Percentiles rank a stretch among this genome's conserved stretches.
phyloP scores from a whole-genome alignment of 2,888 invertebrate species.

The Lasioglossum morio region DNA sequence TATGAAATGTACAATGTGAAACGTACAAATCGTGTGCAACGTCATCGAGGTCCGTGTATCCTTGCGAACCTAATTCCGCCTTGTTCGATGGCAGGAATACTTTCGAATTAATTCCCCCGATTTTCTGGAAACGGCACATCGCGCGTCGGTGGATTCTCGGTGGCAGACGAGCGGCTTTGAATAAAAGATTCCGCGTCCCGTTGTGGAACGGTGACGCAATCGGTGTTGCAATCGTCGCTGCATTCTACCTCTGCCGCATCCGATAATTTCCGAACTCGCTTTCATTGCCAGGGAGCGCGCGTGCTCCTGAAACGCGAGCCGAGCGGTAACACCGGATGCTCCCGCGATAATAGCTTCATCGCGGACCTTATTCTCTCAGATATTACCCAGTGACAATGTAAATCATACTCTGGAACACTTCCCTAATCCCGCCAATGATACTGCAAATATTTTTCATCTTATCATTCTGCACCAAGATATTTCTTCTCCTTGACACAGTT shows the following conservation, averaged over 20 bases:
- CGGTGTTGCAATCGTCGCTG: conserved; percentile 43
- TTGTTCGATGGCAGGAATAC: too few relatives aligned
- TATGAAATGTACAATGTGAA: too few relatives aligned
- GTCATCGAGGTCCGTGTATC: too few relatives aligned
- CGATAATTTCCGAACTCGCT: conserved; percentile 48
- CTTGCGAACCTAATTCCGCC: too few relatives aligned
- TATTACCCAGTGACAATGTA: neutral
- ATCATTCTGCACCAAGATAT: too few relatives aligned
- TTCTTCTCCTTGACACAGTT: too few relatives aligned
- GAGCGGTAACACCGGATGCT: conserved; percentile 7
- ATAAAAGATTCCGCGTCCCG: conserved; percentile 51
- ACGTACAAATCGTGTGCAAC: too few relatives aligned
- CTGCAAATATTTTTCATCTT: neutral
- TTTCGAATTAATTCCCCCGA: too few relatives aligned
- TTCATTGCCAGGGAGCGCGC: conserved; percentile 30
- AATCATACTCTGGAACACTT: neutral
- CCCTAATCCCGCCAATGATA: neutral
- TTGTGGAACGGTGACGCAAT: conserved; percentile 43
- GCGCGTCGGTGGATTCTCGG: conserved; percentile 32
- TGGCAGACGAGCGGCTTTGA: conserved; percentile 26
- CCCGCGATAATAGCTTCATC: conserved; percentile 7
- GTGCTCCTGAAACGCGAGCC: conserved; percentile 13
- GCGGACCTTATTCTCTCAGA: neutral
- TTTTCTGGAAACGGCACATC: neutral
- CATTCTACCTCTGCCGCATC: conserved; percentile 35